These are phyloP conservation scores for Strix aluco DNA, from an alignment of 2,113 vertebrate genomes.

Conservation along the genomic window DNA sequence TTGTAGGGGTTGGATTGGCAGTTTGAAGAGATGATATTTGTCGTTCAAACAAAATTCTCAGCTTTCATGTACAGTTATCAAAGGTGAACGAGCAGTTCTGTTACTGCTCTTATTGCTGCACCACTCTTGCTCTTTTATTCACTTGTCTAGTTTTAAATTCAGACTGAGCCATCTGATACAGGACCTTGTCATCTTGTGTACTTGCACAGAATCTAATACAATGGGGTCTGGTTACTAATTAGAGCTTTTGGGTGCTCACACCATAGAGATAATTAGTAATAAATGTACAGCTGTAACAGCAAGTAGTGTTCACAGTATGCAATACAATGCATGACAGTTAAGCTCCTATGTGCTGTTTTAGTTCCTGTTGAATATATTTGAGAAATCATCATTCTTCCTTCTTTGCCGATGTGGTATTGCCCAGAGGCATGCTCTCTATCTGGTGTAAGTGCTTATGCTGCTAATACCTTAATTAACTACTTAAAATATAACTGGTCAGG, in stretches of 20 bases:
- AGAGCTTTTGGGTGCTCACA: not conserved
- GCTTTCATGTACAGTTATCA: not conserved
- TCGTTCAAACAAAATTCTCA: not conserved
- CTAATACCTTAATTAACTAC: not conserved
- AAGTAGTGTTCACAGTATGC: not conserved
- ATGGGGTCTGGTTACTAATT: not conserved
- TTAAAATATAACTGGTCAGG: not conserved
- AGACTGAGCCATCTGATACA: not conserved
- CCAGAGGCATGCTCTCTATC: not conserved
- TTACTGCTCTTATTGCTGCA: not conserved
- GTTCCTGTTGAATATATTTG: not conserved
- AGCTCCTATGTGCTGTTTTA: not conserved
- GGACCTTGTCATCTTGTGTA: not conserved
- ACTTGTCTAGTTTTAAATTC: not conserved
- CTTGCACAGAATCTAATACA: not conserved
- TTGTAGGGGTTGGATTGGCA: not conserved
- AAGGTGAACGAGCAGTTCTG: not conserved
- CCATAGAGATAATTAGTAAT: constrained; percentile 20
- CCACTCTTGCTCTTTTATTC: not conserved
- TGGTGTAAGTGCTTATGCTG: not conserved
- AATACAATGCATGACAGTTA: not conserved
- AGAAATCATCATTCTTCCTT: not conserved
- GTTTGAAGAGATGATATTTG: not conserved
- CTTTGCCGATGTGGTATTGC: not conserved
- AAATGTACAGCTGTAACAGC: constrained; percentile 4